phyloP scores from a whole-genome alignment of 2,888 invertebrate genomes.

The Pseudoips prasinana region DNA sequence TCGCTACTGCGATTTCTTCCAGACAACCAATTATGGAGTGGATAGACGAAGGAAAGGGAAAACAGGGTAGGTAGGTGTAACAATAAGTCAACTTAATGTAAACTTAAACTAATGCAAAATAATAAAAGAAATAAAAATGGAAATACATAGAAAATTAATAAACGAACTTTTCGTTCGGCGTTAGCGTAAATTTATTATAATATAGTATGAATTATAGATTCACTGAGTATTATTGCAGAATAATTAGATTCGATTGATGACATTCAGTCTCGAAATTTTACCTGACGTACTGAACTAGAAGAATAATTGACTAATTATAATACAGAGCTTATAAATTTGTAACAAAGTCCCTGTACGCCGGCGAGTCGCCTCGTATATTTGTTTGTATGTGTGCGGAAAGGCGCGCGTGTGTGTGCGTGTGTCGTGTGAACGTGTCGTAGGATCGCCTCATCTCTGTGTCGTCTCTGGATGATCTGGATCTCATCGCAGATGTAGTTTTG shows the following conservation, averaged over 20 bases:
- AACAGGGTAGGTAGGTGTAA: no score
- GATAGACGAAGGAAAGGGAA: no score
- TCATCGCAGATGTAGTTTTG: no score
- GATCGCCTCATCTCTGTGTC: conserved; percentile 40
- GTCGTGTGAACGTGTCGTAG: conserved; percentile 33
- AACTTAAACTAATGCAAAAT: no score
- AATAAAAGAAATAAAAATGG: no score
- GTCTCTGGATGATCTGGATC: conserved; percentile 62
- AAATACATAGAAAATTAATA: no score
- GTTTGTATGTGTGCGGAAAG: conserved; percentile 27
- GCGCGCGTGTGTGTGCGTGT: conserved; percentile 30
- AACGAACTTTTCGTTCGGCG: conserved; percentile 50
- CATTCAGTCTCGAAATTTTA: conserved; percentile 51
- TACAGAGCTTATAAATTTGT: conserved; percentile 60
- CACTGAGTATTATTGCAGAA: conserved; percentile 80
- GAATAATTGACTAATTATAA: conserved; percentile 52
- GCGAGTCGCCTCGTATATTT: conserved; percentile 36
- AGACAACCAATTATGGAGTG: no score
- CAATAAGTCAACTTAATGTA: no score
- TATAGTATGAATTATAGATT: conserved; percentile 79
- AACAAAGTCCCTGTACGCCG: conserved; percentile 39
- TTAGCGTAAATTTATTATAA: conserved; percentile 72
- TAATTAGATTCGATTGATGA: conserved; percentile 72
- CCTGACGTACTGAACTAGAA: conserved; percentile 66
- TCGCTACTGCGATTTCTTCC: no score